phyloP scores from a whole-genome alignment of 2,113 vertebrate species.

The Irena cyanogastra region DNA sequence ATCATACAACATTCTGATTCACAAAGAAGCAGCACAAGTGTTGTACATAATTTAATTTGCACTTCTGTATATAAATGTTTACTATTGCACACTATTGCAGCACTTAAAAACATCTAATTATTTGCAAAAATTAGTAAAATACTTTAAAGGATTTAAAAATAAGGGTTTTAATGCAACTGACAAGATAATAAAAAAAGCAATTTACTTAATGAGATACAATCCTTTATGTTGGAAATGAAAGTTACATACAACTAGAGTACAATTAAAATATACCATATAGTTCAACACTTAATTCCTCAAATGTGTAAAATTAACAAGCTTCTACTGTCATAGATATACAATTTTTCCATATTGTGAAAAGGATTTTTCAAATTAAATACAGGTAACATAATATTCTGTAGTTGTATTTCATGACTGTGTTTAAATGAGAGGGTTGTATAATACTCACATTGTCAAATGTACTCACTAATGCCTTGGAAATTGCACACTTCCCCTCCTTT shows the following conservation, averaged over 20 bases:
- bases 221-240: slow-evolving; percentile 69
- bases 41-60: slow-evolving; percentile 72
- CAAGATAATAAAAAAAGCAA: slow-evolving; percentile 73
- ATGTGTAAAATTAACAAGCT: slow-evolving; percentile 72
- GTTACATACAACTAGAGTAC: slow-evolving; percentile 72
- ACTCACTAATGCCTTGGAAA: slow-evolving; percentile 63
- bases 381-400: slow-evolving; percentile 65
- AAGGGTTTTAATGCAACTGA: slow-evolving; percentile 73
- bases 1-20: slow-evolving; percentile 23
- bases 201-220: slow-evolving; percentile 73
- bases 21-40: slow-evolving; percentile 64
- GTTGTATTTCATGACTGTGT: slow-evolving; percentile 61
- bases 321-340: slow-evolving; percentile 74
- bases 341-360: slow-evolving; percentile 65
- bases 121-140: slow-evolving; percentile 72
- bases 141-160: slow-evolving; percentile 73
- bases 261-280: slow-evolving; percentile 73
- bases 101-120: slow-evolving; percentile 69
- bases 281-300: slow-evolving; percentile 73
- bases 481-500: slow-evolving; percentile 53
- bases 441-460: slow-evolving; percentile 65
- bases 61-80: slow-evolving; percentile 71
- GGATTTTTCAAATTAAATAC: slow-evolving; percentile 68
- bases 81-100: slow-evolving; percentile 70
- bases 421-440: slow-evolving; percentile 68